These are phyloP conservation scores for Lophius piscatorius DNA, from an alignment of 2,113 vertebrate genomes.

Conservation along the genomic window DNA sequence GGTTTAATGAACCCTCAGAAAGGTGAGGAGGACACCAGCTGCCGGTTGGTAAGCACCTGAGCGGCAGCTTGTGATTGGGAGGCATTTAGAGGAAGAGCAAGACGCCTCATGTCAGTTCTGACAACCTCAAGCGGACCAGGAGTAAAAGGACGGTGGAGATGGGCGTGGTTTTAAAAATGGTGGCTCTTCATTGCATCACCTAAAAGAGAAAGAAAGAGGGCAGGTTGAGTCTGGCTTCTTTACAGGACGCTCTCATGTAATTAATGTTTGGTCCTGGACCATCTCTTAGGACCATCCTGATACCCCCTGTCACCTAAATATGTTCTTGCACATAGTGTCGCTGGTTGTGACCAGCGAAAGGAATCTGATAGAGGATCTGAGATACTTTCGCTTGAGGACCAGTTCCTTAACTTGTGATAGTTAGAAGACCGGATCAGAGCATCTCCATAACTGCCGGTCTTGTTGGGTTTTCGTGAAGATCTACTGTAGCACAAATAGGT, in stretches of 20 bases:
- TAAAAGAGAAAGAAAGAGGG: slow-evolving; percentile 34
- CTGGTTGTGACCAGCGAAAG: too few relatives aligned
- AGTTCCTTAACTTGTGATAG: too few relatives aligned
- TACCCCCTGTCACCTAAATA: slow-evolving; percentile 55
- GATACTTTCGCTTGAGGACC: too few relatives aligned
- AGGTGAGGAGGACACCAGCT: slow-evolving; percentile 56
- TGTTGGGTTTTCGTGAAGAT: too few relatives aligned
- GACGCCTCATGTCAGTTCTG: slow-evolving; percentile 61
- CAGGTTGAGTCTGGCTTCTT: slow-evolving; percentile 45
- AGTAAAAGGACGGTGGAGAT: slow-evolving; percentile 33
- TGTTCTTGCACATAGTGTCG: slow-evolving; percentile 31
- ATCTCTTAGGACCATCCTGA: slow-evolving; percentile 73
- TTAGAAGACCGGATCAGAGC: too few relatives aligned
- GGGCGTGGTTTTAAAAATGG: slow-evolving; percentile 34
- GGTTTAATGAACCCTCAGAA: slow-evolving; percentile 59
- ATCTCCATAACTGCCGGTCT: too few relatives aligned
- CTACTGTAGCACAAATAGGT: too few relatives aligned
- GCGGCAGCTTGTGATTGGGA: slow-evolving; percentile 38
- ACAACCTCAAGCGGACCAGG: too few relatives aligned
- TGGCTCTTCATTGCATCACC: slow-evolving; percentile 65
- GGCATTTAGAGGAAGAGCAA: slow-evolving; percentile 61
- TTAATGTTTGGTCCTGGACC: slow-evolving; percentile 68
- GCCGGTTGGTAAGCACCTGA: slow-evolving; percentile 19
- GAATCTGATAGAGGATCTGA: too few relatives aligned
- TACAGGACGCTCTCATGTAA: slow-evolving; percentile 69